Conservation (phyloP, 2,888 invertebrate species). For the Drosophila kokeensis region DNA sequence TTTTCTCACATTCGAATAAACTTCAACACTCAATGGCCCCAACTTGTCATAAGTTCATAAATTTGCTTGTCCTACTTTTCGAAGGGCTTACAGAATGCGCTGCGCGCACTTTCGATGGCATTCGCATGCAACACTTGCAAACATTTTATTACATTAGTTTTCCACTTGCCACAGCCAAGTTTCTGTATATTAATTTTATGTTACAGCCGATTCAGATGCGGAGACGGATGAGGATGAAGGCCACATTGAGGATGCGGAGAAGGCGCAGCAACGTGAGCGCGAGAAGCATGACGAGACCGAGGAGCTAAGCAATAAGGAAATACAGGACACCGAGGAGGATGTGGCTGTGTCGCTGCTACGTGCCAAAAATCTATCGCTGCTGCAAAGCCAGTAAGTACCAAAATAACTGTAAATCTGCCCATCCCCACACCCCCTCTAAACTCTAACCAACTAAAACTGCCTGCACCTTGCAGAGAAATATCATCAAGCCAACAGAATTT, state of each 20-base stretch:
- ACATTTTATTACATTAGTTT: slow-evolving; percentile 51
- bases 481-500: slow-evolving; percentile 96
- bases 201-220: slow-evolving; percentile 84
- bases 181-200: neutral
- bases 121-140: slow-evolving; percentile 22
- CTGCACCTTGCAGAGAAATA: slow-evolving; percentile 90
- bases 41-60: neutral
- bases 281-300: slow-evolving; percentile 84
- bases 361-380: slow-evolving; percentile 86
- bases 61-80: slow-evolving; percentile 27
- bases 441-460: slow-evolving; percentile 61
- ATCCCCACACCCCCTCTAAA: slow-evolving; percentile 11
- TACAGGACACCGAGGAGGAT: slow-evolving; percentile 84
- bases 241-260: slow-evolving; percentile 84
- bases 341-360: slow-evolving; percentile 84
- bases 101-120: slow-evolving; percentile 12
- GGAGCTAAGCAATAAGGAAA: slow-evolving; percentile 83
- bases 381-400: slow-evolving; percentile 86
- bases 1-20: neutral
- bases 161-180: slow-evolving; percentile 13
- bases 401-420: neutral
- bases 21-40: neutral
- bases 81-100: slow-evolving; percentile 24
- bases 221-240: slow-evolving; percentile 85
- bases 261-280: slow-evolving; percentile 80